These are phyloP conservation scores for Siphonodentalium dalli DNA, from an alignment of 2,888 invertebrate genomes.

Conservation along the genomic window DNA sequence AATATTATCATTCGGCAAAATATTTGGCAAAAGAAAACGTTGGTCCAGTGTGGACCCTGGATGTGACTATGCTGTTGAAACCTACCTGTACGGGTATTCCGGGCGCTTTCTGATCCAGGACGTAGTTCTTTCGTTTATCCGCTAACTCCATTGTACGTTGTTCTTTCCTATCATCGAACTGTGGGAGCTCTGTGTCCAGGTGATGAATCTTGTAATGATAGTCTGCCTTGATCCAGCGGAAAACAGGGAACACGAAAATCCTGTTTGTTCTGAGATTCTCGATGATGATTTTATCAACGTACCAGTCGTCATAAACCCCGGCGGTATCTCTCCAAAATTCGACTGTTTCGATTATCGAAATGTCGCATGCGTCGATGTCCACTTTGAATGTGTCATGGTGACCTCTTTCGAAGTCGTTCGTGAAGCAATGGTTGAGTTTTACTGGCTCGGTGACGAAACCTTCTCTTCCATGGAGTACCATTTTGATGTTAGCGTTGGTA, in stretches of 20 bases:
- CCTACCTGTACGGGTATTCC: conserved; percentile 49
- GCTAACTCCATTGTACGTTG: conserved; percentile 62
- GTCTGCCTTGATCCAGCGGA: conserved; percentile 65
- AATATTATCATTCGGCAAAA: too few species aligned
- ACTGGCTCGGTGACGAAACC: conserved; percentile 55
- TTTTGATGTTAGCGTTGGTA: conserved; percentile 65
- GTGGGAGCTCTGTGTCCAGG: conserved; percentile 65
- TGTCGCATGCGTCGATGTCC: conserved; percentile 21
- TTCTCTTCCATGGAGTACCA: conserved; percentile 62
- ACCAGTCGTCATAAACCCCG: too few species aligned
- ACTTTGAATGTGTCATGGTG: conserved; percentile 44
- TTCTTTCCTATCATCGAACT: conserved; percentile 61
- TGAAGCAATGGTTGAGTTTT: conserved; percentile 60
- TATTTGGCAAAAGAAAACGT: too few species aligned
- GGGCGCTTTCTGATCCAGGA: conserved; percentile 35
- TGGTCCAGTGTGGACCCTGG: too few species aligned
- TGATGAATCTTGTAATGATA: conserved; percentile 60
- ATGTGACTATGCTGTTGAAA: too few species aligned
- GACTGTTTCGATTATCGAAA: conserved; percentile 44
- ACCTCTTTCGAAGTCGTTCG: conserved; percentile 56
- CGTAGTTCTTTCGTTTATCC: conserved; percentile 50
- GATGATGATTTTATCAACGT: conserved; percentile 57
- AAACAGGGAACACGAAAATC: conserved; percentile 62
- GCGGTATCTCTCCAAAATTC: conserved; percentile 63
- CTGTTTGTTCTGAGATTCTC: conserved; percentile 46